Conservation (phyloP, 2,113 vertebrate species). For the human region DNA sequence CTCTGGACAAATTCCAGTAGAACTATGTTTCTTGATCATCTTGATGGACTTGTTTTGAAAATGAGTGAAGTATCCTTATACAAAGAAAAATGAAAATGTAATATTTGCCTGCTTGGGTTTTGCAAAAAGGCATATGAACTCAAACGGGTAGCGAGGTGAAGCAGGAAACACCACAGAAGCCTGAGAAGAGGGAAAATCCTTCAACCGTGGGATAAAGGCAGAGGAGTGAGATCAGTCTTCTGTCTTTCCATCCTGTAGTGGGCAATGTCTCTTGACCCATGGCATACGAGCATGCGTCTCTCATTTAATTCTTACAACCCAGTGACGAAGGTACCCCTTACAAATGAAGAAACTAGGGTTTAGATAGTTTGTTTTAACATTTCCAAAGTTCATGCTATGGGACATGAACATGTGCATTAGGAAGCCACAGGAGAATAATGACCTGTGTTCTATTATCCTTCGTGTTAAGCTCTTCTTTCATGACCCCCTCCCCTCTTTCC, state of each 20-base stretch:
- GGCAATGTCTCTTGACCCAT: neutral
- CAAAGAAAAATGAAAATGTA: neutral
- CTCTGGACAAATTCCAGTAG: slow-evolving; percentile 61
- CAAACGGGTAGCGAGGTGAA: neutral
- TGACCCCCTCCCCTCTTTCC: neutral
- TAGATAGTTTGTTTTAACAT: neutral
- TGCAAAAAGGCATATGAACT: neutral
- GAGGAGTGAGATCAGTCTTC: no score
- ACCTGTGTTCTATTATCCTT: neutral
- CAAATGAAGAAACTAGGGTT: neutral
- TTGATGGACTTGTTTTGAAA: slow-evolving; percentile 42
- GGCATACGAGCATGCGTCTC: neutral
- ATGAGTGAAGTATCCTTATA: neutral
- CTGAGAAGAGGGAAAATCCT: neutral
- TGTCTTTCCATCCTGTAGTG: neutral
- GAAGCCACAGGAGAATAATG: neutral
- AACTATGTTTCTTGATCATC: neutral
- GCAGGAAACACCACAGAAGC: neutral
- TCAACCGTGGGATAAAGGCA: neutral
- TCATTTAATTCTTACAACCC: neutral
- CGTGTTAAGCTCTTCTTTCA: neutral
- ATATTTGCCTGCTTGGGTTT: neutral
- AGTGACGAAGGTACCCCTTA: neutral
- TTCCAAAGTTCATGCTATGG: neutral
- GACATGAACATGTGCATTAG: neutral